phyloP scores from a whole-genome alignment of 2,888 invertebrate species.

The Oscheius sp. region DNA sequence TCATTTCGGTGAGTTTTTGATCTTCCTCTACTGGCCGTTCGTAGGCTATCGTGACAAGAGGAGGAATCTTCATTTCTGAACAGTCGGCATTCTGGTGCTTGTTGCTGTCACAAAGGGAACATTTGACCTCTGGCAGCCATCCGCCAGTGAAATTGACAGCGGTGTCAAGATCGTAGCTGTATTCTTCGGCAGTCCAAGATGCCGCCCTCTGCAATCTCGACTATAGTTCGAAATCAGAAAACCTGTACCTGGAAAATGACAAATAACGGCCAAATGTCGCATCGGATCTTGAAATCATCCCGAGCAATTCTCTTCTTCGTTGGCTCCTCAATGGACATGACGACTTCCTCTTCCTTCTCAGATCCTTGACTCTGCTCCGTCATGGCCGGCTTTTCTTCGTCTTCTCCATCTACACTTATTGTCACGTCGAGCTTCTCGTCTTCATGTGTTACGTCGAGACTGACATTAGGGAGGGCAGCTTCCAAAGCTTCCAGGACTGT shows the following conservation, averaged over 20 bases:
- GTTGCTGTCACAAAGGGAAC: slow-evolving; percentile 50
- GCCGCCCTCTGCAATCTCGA: background rate
- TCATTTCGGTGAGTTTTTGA: background rate
- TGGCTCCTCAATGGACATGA: background rate
- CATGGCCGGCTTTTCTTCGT: background rate
- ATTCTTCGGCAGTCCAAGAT: slow-evolving; percentile 9
- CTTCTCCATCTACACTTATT: too few species aligned
- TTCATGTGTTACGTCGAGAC: too few species aligned
- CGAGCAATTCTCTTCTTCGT: background rate
- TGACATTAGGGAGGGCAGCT: too few species aligned
- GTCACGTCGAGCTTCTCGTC: too few species aligned
- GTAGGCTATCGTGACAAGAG: background rate
- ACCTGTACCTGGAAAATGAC: background rate
- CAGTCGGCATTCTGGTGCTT: slow-evolving; percentile 48
- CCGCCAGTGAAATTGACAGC: slow-evolving; percentile 15
- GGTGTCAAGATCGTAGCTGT: slow-evolving; percentile 5
- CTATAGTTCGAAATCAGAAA: background rate
- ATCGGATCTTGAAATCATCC: slow-evolving; percentile 1
- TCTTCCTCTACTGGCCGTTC: slow-evolving; percentile 1
- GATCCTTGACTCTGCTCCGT: background rate
- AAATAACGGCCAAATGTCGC: background rate
- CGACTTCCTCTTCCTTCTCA: background rate
- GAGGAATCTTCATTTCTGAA: slow-evolving; percentile 43
- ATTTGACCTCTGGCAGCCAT: slow-evolving; percentile 35
- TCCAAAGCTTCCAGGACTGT: too few species aligned